Percentiles rank a stretch among this genome's conserved stretches.
These are phyloP conservation scores for Diarsia dahlii DNA, from an alignment of 2,888 invertebrate genomes.

Conservation along the genomic window DNA sequence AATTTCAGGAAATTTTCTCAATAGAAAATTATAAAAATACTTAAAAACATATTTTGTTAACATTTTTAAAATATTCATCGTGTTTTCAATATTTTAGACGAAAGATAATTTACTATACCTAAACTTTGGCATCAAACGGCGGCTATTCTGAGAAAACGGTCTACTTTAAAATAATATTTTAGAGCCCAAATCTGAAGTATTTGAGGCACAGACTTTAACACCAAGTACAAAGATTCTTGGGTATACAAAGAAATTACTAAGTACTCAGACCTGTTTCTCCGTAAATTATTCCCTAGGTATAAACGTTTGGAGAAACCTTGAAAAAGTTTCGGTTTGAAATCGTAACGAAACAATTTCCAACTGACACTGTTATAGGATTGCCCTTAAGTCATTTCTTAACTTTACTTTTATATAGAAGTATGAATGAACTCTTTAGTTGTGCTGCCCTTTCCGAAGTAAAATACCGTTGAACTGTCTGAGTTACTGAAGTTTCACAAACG, in stretches of 20 bases:
- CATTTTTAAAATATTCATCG: neutral
- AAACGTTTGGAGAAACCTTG: neutral
- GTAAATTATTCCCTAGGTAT: neutral
- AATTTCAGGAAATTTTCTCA: neutral
- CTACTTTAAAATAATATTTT: neutral
- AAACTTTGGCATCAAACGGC: neutral
- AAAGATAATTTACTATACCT: neutral
- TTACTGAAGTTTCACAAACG: too few relatives aligned
- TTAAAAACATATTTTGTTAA: neutral
- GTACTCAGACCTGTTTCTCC: neutral
- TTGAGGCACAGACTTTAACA: neutral
- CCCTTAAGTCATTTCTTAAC: conserved; percentile 20
- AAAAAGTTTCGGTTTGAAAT: conserved; percentile 23
- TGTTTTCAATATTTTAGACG: neutral
- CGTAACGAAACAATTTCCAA: neutral
- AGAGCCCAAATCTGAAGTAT: conserved; percentile 1
- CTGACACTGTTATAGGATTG: conserved; percentile 13
- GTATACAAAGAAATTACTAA: conserved; percentile 11
- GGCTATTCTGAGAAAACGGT: neutral
- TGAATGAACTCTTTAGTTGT: conserved; percentile 8
- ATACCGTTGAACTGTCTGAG: too few relatives aligned
- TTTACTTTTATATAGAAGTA: conserved; percentile 18
- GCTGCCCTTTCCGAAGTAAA: neutral
- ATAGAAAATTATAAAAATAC: neutral
- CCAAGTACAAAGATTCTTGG: conserved; percentile 1